phyloP scores from a whole-genome alignment of 2,113 vertebrate genomes.

The Eurypyga helias region DNA sequence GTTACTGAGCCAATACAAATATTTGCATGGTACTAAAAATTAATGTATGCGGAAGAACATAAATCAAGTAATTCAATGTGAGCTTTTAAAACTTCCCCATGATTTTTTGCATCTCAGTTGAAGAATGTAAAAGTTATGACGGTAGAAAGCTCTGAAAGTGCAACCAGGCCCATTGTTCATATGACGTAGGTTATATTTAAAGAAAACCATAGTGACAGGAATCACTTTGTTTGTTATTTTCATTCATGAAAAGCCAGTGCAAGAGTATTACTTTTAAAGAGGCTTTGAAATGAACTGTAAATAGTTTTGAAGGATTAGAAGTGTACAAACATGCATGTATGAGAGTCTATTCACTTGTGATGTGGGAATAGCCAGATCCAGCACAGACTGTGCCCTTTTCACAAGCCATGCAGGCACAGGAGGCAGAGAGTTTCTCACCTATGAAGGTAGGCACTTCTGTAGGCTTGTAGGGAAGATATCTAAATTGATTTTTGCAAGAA shows the following conservation, averaged over 20 bases:
- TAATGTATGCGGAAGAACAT: constrained; percentile 14
- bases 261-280: neutral
- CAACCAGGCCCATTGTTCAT: neutral
- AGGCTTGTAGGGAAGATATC: neutral
- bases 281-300: neutral
- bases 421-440: neutral
- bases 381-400: neutral
- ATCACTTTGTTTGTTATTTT: neutral
- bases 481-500: neutral
- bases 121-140: neutral
- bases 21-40: constrained; percentile 39
- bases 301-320: neutral
- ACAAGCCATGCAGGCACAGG: neutral
- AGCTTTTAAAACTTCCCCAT: constrained; percentile 5
- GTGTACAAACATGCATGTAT: neutral
- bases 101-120: neutral
- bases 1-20: constrained; percentile 9
- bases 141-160: neutral
- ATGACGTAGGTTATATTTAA: neutral
- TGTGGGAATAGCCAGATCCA: neutral
- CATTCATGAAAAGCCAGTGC: neutral
- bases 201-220: neutral
- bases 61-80: neutral
- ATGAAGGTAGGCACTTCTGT: neutral
- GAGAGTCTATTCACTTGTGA: neutral